Base-by-base conservation (phyloP, 2,797 vertebrate species). In the Molossus molossus region DNA sequence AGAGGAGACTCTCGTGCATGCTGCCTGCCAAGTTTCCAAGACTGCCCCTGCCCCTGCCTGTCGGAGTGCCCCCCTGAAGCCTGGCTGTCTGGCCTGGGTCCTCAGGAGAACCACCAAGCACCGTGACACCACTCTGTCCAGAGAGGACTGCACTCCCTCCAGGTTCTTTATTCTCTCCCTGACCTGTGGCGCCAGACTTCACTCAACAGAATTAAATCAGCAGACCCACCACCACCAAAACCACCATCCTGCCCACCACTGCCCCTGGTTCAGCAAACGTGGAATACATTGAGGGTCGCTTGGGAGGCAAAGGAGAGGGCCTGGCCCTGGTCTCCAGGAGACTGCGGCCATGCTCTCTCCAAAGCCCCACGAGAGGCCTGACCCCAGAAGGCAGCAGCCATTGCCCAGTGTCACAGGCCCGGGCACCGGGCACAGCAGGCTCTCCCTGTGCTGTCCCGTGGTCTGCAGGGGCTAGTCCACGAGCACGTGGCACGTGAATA, bases 331-430 rank as follows among this genome's bases (percentile, higher is more conserved):
- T 58, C 73, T 82, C 83, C 6, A 58, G 64, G 53, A 50, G 17
- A 25, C 21, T 17, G 60, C 55, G 11, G 45, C 23, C 62, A 27
- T 1, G 10, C 27, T 93, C 65, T 91, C 89, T 65, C 29, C 64
- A 94, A 93, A 72, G 14, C 55, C 7, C 62, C 40, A 33, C 4
- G 13, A 87, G 48, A 92, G 90, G 53, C 62, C 7, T 57, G 85
- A 84, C 45, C n/a, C 21, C 60, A 50, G n/a, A 79, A 15, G 69
- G 23, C 17, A 79, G 29, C 23, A 69, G 21, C 45, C 45, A 45
- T 7, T 33, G 15, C 65, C 75, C 65, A 60, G 25, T 29, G 7
- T 18, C 33, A 48, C 1, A 17, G 33, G 23, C 11, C 76, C 0
- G 1, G 85, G 58, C 29, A 6, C 13, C 3, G 0, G 50, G 25